A percentile compares a stretch with the other conserved stretches of the same genome.
Conservation (phyloP, 2,113 vertebrate genomes). For the Osmerus eperlanus region DNA sequence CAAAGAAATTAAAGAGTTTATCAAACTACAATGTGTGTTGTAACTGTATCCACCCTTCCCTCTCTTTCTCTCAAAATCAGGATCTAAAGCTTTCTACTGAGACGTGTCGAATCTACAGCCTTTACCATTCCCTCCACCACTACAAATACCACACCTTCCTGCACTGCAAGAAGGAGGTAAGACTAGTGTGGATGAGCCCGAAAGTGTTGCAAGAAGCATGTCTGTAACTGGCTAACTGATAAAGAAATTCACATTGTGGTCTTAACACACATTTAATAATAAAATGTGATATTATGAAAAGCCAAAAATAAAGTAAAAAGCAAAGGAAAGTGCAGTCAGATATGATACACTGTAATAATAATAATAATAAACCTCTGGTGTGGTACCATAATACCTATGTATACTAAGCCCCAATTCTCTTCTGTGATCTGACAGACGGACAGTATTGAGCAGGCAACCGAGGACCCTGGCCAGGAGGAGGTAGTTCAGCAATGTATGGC, state of each 20-base stretch:
- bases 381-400: neutral
- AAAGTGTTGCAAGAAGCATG: neutral
- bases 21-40: no score
- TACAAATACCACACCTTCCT: constrained; percentile 95
- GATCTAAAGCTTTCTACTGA: constrained; percentile 88
- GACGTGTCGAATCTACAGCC: constrained; percentile 82
- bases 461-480: constrained; percentile 89
- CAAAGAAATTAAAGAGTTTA: no score
- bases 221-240: no score
- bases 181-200: neutral
- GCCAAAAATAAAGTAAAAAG: no score
- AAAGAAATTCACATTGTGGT: no score
- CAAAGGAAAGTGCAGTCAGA: no score
- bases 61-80: constrained; percentile 51
- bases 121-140: constrained; percentile 91
- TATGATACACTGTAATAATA: no score
- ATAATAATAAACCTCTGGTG: no score
- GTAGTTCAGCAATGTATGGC: constrained; percentile 93
- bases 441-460: constrained; percentile 81
- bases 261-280: neutral
- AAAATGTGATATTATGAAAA: neutral
- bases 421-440: constrained; percentile 71
- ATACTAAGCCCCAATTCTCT: neutral
- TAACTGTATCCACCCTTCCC: neutral
- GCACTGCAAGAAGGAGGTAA: constrained; percentile 91